Evolutionary conservation across 1,140 invertebrate genomes (phyloP).

Genomic region (Tetramorium simillimum): DNA sequence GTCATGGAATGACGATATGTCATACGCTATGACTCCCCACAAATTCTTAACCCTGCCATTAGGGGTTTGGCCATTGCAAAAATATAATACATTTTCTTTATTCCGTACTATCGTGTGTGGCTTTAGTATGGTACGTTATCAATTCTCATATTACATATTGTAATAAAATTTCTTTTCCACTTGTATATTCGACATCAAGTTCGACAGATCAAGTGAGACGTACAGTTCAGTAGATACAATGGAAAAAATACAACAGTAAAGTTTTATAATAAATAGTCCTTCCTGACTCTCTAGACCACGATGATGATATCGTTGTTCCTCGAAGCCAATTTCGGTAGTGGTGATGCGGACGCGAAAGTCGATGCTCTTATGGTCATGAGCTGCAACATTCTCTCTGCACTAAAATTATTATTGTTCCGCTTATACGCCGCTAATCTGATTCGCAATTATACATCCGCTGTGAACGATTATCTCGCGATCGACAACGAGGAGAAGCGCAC

Average conservation of each 20-base stretch:
- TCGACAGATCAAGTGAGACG: neutral
- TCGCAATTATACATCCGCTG: constrained; percentile 31
- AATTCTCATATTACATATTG: neutral
- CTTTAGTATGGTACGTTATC: neutral
- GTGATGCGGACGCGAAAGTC: neutral
- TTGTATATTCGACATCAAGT: neutral
- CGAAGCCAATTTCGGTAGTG: constrained; percentile 16
- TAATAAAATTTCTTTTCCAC: neutral
- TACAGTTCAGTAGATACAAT: neutral
- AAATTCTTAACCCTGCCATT: constrained; percentile 38
- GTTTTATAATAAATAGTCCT: neutral
- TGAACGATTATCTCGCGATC: constrained; percentile 40
- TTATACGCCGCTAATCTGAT: neutral
- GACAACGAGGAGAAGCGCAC: neutral
- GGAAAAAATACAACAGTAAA: neutral
- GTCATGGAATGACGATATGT: constrained; percentile 18
- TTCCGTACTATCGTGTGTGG: neutral
- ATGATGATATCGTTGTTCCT: neutral
- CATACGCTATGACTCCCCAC: constrained; percentile 19
- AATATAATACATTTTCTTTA: constrained; percentile 11
- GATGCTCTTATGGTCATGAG: neutral
- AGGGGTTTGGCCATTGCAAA: constrained; percentile 59
- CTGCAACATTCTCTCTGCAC: neutral
- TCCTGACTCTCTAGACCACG: neutral
- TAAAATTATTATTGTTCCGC: constrained; percentile 19